phyloP scores from a whole-genome alignment of 2,797 vertebrate genomes.

The Clamator glandarius region DNA sequence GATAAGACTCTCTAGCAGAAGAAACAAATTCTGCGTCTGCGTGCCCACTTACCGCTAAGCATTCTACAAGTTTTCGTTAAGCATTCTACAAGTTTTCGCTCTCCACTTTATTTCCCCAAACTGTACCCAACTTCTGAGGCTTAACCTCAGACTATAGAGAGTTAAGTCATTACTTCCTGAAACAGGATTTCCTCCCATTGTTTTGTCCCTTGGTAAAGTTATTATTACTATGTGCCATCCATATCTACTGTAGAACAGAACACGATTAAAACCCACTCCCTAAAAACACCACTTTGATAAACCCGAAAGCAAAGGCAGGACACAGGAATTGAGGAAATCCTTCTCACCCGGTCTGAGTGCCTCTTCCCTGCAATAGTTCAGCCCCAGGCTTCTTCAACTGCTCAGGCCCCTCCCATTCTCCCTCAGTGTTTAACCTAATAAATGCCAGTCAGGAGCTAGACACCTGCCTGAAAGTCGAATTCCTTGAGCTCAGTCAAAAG shows the following conservation, averaged over 20 bases:
- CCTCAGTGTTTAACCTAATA: conserved; percentile 46
- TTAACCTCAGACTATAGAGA: conserved; percentile 35
- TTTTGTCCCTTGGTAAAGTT: conserved; percentile 26
- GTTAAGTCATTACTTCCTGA: conserved; percentile 69
- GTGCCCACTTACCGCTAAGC: not conserved
- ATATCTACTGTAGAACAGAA: not conserved
- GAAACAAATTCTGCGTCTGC: not conserved
- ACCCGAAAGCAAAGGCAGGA: not conserved
- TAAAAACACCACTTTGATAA: not conserved
- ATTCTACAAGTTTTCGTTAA: not conserved
- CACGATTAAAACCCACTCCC: not conserved
- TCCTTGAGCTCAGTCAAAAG: not conserved
- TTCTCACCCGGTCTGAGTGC: conserved; percentile 15
- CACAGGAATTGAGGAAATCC: not conserved
- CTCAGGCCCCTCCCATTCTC: conserved; percentile 42
- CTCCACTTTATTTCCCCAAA: not conserved
- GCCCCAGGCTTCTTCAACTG: conserved; percentile 5
- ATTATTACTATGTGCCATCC: not conserved
- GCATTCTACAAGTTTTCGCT: not conserved
- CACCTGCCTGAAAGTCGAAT: not conserved
- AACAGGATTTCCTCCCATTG: conserved; percentile 70
- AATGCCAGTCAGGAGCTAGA: conserved; percentile 6
- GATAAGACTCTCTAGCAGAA: not conserved
- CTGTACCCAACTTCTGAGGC: not conserved
- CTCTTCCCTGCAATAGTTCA: conserved; percentile 21